These are phyloP conservation scores for Odocoileus virginianus DNA, from an alignment of 2,113 vertebrate genomes.

Conservation along the genomic window DNA sequence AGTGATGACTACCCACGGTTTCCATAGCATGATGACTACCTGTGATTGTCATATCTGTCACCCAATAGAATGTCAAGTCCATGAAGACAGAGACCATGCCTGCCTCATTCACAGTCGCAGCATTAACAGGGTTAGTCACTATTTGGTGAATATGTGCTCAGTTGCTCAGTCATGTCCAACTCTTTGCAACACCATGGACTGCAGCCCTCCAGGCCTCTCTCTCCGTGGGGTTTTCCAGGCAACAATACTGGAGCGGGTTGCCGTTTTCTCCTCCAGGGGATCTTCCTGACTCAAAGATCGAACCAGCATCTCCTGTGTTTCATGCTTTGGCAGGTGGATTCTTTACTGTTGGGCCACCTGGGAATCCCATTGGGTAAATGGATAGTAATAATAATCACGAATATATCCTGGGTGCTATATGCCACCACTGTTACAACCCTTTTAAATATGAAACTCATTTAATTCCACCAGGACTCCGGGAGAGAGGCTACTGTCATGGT, in stretches of 20 bases:
- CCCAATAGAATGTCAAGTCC: background rate
- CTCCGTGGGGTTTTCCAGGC: background rate
- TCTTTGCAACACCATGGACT: background rate
- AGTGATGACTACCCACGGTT: background rate
- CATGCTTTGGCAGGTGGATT: background rate
- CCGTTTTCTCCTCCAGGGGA: background rate
- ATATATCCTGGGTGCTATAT: background rate
- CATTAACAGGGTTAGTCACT: background rate
- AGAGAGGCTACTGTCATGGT: background rate
- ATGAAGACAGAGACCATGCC: background rate
- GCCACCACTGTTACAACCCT: background rate
- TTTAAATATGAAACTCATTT: background rate
- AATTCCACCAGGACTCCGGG: background rate
- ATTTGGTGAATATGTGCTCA: background rate
- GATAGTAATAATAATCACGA: background rate
- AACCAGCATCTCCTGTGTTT: background rate
- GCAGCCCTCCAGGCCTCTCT: background rate
- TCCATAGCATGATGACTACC: background rate
- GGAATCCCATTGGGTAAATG: background rate
- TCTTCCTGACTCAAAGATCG: background rate
- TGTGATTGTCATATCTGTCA: background rate
- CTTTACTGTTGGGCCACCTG: background rate
- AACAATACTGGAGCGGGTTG: background rate
- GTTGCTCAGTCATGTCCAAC: rapidly evolving
- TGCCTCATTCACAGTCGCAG: background rate